Base-by-base conservation (phyloP, 2,113 vertebrate genomes). In the Phaethornis superciliosus region DNA sequence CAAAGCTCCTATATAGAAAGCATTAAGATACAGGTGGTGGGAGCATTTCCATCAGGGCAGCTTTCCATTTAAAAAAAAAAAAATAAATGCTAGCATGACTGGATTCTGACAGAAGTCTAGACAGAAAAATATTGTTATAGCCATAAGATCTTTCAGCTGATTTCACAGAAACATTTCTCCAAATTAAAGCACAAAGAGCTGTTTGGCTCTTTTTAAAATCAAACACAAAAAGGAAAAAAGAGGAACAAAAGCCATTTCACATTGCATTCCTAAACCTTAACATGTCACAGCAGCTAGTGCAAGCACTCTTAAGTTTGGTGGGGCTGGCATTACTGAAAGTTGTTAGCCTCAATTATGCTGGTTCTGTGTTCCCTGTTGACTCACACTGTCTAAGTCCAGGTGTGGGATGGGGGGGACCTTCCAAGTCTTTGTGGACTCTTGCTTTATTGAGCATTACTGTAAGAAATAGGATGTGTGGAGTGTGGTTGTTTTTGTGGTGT, bases 71-170 rank as follows among this genome's bases (percentile, higher is more conserved):
- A 56, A 52, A 46, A 46, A 85, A 79, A 94, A 93, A 89, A 90
- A 96, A 96, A 94, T 90, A 90, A 89, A 94, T 56, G 30, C 10
- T 67, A 71, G 33, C 60, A 70, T 0, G 6, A 16, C 14, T 67
- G 22, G 44, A 42, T 92, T 92, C 88, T 93, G 85, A 90, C 82
- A 75, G 15, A 92, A 96, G 94, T 94, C 95, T 94, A 96, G 90
- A 96, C 90, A 81, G 92, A 83, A 95, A 94, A 94, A 91, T 94
- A 76, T 51, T 93, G 85, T 81, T 89, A 82, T n/a, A 55, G 35
- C 54, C 17, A 2, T 91, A 83, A 85, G 63, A 37, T 83, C 89
- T 90, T 91, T 90, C 85, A 76, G 67, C 51, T 82, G 32, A 76
- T 90, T 88, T 93, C 72, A 89, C 27, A 83, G 80, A 67, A 93